Conservation (phyloP, 2,113 vertebrate genomes). For the Chelonoidis abingdonii region DNA sequence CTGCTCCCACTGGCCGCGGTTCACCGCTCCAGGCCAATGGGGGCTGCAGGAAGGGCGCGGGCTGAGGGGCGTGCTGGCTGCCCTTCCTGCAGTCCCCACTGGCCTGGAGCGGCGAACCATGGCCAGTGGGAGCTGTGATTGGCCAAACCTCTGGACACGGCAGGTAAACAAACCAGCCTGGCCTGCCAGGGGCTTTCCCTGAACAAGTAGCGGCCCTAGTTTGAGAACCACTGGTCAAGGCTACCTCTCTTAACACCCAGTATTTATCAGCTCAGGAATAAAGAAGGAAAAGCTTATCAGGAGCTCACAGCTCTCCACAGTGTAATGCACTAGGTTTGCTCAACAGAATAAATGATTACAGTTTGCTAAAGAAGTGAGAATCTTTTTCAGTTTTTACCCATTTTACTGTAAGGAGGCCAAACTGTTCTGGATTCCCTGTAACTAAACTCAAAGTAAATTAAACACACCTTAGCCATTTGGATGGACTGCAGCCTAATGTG, state of each 20-base stretch:
- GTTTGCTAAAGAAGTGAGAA: slow-evolving; percentile 15
- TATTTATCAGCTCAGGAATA: background rate
- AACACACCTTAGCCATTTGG: slow-evolving; percentile 45
- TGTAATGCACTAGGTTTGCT: slow-evolving; percentile 5
- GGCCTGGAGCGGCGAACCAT: no score
- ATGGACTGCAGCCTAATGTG: background rate
- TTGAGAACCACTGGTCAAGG: background rate
- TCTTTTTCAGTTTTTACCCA: background rate
- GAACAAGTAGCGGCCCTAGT: no score
- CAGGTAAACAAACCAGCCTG: no score
- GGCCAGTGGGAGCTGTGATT: no score
- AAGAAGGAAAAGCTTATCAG: slow-evolving; percentile 34
- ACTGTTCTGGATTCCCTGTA: background rate
- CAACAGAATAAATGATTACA: slow-evolving; percentile 5
- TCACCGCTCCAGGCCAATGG: no score
- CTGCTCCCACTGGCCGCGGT: no score
- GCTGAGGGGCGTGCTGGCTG: no score
- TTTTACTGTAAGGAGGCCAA: background rate
- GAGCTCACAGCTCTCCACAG: slow-evolving; percentile 11
- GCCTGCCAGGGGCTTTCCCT: no score
- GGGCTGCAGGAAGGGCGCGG: no score
- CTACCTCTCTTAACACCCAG: background rate
- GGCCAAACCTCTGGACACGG: no score
- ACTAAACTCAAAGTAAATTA: slow-evolving; percentile 14
- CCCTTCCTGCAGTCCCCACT: no score